Evolutionary conservation across 2,888 invertebrate genomes (phyloP), one percentile per base, ranked within the genome.

Genomic region (Philereme vetulata): DNA sequence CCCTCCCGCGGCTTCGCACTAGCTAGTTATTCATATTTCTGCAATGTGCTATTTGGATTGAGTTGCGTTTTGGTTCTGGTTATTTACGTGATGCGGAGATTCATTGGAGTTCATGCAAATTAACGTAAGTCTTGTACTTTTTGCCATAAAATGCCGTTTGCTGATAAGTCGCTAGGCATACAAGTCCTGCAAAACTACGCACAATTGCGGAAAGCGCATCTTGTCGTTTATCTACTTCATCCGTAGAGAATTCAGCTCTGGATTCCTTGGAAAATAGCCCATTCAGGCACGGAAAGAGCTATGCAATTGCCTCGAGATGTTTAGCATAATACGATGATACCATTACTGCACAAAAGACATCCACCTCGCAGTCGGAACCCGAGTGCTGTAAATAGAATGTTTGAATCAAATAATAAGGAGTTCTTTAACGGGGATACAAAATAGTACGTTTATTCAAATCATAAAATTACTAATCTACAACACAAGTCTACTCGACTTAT

Each of bases 281-380:
- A 51, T 66, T 62, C 64, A 67, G 65, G 67, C 67, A 49, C 62
- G 67, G 62, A 81, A 71, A 68, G 70, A 66, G 71, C 77, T 75
- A 66, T 83, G 86, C 85, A 86, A 88, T 88, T 85, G 86, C 84
- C 76, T 67, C 73, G 70, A 80, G 77, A 82, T 83, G 82, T 83
- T 88, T 90, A 86, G 87, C 88, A 89, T 90, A 90, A 89, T 87
- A 86, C 81, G 81, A 84, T 82, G 83, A 88, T 88, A 81, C 77
- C 81, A 84, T 85, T 85, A 81, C 55, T 60, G 65, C 80, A 86
- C 82, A 86, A 85, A 84, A 85, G 84, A 81, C 76, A 56, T 67
- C 66, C 68, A 62, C 60, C 48, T 42, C 46, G 38, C 33, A 52
- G 59, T 61, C 65, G 54, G 62, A 63, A 55, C 64, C 55, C 51